Percentiles rank a stretch among this genome's conserved stretches.
Conservation (phyloP, 2,888 invertebrate genomes). For the Apamea monoglypha region DNA sequence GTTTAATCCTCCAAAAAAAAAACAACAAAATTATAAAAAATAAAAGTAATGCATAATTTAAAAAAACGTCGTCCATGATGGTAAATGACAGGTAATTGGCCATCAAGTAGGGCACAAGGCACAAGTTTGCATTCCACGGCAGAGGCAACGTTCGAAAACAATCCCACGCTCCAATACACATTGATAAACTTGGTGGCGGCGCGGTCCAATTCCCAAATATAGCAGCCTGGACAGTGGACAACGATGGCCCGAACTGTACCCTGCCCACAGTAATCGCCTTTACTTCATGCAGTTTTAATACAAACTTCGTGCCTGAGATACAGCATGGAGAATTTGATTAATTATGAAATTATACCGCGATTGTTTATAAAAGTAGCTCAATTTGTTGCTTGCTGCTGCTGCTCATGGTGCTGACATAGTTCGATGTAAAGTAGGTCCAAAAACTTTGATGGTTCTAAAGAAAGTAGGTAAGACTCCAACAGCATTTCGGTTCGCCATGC, state of each 20-base stretch:
- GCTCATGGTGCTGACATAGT: conserved; percentile 14
- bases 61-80: conserved; percentile 30
- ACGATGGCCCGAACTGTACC: conserved; percentile 48
- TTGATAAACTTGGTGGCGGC: conserved; percentile 81
- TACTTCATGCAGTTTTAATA: conserved; percentile 36
- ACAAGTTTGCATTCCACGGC: conserved; percentile 73
- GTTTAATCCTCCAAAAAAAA: neutral
- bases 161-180: conserved; percentile 84
- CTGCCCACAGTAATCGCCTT: conserved; percentile 62
- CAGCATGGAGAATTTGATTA: conserved; percentile 28
- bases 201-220: conserved; percentile 81
- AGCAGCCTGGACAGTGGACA: conserved; percentile 70
- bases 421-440: conserved; percentile 1
- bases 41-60: conserved; percentile 32
- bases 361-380: conserved; percentile 18
- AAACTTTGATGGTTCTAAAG: conserved; percentile 12
- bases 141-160: conserved; percentile 82
- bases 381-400: conserved; percentile 16
- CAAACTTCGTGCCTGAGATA: conserved; percentile 22
- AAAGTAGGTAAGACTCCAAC: conserved; percentile 17
- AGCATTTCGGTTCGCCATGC: conserved; percentile 7
- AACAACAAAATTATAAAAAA: neutral
- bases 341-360: conserved; percentile 18
- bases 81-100: conserved; percentile 63
- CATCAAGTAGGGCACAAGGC: conserved; percentile 72